A percentile compares a stretch with the other conserved stretches of the same genome.
Conservation (phyloP, 2,113 vertebrate species). For the Lamprotornis superbus region DNA sequence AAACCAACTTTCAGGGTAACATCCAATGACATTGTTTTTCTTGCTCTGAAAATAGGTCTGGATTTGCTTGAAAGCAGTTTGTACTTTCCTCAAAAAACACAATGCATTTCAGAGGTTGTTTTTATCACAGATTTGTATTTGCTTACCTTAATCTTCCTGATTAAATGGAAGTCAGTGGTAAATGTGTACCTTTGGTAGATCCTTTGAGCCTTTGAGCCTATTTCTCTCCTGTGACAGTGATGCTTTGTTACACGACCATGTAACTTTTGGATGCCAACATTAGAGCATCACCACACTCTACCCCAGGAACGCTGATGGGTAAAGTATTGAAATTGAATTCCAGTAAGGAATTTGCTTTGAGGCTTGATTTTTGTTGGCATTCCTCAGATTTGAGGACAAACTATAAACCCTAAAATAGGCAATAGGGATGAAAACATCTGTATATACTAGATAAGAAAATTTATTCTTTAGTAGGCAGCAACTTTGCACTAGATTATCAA, state of each 20-base stretch:
- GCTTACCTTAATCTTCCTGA: background rate
- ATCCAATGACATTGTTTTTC: background rate
- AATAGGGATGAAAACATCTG: background rate
- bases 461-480: background rate
- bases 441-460: background rate
- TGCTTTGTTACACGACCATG: accelerated
- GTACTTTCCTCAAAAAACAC: background rate
- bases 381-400: background rate
- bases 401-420: background rate
- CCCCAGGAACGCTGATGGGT: background rate
- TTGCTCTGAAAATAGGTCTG: background rate
- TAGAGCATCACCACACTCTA: background rate
- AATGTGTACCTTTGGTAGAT: background rate
- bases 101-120: background rate
- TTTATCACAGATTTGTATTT: background rate
- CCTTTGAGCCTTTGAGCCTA: background rate
- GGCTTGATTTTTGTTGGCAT: background rate
- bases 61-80: background rate
- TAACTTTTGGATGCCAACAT: background rate
- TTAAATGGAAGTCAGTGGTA: background rate
- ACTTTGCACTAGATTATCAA: background rate
- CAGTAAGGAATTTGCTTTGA: background rate
- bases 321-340: background rate
- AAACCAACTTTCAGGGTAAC: background rate
- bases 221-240: background rate